phyloP scores from a whole-genome alignment of 1,140 invertebrate genomes.

The Platyscapa corneri region DNA sequence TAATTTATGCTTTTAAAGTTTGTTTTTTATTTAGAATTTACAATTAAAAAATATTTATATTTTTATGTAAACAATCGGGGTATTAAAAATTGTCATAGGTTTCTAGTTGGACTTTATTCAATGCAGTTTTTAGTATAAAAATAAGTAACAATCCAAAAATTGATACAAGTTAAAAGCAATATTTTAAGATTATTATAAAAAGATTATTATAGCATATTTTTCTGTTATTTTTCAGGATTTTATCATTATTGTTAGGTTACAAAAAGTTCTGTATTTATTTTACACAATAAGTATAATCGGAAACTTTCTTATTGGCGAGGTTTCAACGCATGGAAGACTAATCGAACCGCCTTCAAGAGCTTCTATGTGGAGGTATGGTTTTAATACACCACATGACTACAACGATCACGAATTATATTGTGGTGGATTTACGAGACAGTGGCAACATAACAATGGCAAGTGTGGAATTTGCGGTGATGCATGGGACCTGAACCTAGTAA shows the following conservation, averaged over 20 bases:
- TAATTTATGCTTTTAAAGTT: no score
- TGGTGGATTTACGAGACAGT: slow-evolving; percentile 88
- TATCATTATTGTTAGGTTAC: background rate
- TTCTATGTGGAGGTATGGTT: slow-evolving; percentile 85
- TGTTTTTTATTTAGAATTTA: no score
- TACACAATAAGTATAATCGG: slow-evolving; percentile 24
- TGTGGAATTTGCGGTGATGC: slow-evolving; percentile 93
- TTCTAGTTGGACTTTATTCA: no score
- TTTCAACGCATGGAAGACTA: slow-evolving; percentile 82
- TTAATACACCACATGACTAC: slow-evolving; percentile 81
- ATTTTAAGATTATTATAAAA: background rate
- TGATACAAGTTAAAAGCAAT: background rate
- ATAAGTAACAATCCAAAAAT: no score
- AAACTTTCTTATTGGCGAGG: slow-evolving; percentile 56
- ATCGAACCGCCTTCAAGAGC: slow-evolving; percentile 90
- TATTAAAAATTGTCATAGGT: no score
- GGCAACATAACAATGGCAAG: slow-evolving; percentile 83
- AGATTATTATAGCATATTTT: background rate
- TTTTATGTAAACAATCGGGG: no score
- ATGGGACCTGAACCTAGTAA: slow-evolving; percentile 79
- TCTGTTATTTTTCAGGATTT: slow-evolving; percentile 5
- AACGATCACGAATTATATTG: slow-evolving; percentile 94
- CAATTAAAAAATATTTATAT: no score
- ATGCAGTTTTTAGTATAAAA: no score
- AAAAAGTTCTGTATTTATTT: background rate